These are phyloP conservation scores for Hafferia zeledoni DNA, from an alignment of 2,797 vertebrate genomes.

Conservation along the genomic window DNA sequence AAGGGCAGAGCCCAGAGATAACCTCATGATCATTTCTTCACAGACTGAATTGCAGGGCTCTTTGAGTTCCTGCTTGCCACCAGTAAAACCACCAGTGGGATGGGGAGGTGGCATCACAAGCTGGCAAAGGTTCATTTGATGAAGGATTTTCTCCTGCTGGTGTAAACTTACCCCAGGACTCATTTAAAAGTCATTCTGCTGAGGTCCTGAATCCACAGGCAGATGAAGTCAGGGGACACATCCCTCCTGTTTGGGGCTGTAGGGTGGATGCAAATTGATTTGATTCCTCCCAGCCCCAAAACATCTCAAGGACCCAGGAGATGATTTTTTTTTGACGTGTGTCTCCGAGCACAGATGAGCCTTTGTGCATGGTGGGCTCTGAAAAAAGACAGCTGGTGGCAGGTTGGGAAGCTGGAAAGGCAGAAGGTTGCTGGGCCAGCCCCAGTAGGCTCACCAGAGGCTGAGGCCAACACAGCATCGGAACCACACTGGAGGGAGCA, in stretches of 20 bases:
- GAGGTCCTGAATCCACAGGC: background rate
- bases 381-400: background rate
- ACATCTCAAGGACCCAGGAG: background rate
- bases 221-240: background rate
- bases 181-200: background rate
- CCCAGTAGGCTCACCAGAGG: background rate
- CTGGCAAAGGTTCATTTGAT: background rate
- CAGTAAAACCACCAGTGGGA: fast-evolving
- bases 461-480: background rate
- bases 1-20: background rate
- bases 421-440: background rate
- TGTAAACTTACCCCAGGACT: background rate
- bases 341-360: background rate
- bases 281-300: background rate
- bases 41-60: background rate
- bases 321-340: fast-evolving
- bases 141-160: background rate
- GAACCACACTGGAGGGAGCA: background rate
- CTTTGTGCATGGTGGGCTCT: background rate
- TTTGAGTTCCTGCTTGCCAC: background rate
- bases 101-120: background rate
- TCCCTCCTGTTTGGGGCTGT: fast-evolving
- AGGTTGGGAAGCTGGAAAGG: background rate
- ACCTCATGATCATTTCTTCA: fast-evolving
- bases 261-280: background rate